Conservation (phyloP, 2,113 vertebrate species). For the Burhinus bistriatus region DNA sequence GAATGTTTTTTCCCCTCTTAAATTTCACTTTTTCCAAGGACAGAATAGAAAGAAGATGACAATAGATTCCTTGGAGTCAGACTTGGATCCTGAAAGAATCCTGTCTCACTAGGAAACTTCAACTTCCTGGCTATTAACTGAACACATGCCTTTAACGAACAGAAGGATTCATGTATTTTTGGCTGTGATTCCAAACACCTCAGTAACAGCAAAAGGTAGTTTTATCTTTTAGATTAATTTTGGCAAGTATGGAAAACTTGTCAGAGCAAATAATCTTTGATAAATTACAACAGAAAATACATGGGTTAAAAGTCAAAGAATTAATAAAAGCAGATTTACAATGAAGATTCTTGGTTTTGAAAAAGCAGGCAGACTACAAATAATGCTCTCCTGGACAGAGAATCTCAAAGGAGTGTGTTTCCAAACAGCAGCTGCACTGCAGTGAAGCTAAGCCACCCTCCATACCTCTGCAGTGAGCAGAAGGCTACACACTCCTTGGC, state of each 20-base stretch:
- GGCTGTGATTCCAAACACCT: background rate
- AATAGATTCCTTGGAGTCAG: conserved; percentile 25
- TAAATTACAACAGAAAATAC: background rate
- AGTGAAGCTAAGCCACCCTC: background rate
- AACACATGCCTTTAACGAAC: background rate
- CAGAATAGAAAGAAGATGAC: conserved; percentile 10
- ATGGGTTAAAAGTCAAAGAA: background rate
- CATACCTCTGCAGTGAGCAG: background rate
- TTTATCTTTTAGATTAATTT: background rate
- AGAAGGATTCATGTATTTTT: background rate
- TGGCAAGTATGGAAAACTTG: background rate
- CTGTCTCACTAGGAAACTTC: background rate
- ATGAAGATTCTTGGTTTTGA: background rate
- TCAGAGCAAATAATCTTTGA: background rate
- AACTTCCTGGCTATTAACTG: background rate
- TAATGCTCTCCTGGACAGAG: background rate
- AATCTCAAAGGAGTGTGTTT: background rate
- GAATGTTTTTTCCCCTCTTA: background rate
- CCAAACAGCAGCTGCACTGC: background rate
- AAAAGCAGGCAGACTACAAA: background rate
- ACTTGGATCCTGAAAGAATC: conserved; percentile 30
- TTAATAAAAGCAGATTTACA: conserved; percentile 14
- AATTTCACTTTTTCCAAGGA: background rate
- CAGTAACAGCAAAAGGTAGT: background rate
- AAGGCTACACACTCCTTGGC: background rate